phyloP scores from a whole-genome alignment of 2,888 invertebrate genomes.

The Ochropleura plecta region DNA sequence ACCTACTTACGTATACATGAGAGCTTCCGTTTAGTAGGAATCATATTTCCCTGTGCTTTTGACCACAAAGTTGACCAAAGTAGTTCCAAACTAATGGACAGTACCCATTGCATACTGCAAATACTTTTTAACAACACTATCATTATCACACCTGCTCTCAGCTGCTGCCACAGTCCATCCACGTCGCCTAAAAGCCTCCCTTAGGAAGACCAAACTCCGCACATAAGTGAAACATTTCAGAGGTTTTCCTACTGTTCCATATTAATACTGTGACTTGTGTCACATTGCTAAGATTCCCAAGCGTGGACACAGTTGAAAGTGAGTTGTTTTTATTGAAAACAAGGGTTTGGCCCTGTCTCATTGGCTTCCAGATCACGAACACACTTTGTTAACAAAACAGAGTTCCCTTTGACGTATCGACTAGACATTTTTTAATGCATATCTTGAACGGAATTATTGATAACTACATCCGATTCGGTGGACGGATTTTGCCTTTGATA shows the following conservation, averaged over 20 bases:
- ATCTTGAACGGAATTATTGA: conserved; percentile 87
- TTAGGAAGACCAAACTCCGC: conserved; percentile 44
- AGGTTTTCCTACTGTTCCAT: conserved; percentile 55
- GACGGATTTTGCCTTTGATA: conserved; percentile 79
- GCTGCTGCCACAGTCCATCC: conserved; percentile 18
- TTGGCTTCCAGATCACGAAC: conserved; percentile 85
- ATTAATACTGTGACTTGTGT: conserved; percentile 51
- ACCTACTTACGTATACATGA: not conserved
- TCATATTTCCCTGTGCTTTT: not conserved
- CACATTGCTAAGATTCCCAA: conserved; percentile 71
- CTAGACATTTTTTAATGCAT: conserved; percentile 88
- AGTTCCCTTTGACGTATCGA: conserved; percentile 84
- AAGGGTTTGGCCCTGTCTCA: conserved; percentile 83
- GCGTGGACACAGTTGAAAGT: conserved; percentile 81
- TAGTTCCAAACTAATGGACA: not conserved
- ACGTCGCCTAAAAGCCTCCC: conserved; percentile 48
- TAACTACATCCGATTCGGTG: conserved; percentile 75
- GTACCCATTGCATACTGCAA: not conserved
- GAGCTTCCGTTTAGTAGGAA: not conserved
- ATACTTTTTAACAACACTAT: conserved; percentile 1
- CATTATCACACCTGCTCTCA: conserved; percentile 17
- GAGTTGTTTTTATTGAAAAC: conserved; percentile 88
- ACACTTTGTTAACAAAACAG: conserved; percentile 90
- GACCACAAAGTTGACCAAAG: not conserved
- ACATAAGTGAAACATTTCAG: conserved; percentile 56